phyloP scores from a whole-genome alignment of 2,888 invertebrate genomes.

The Laothoe populi region DNA sequence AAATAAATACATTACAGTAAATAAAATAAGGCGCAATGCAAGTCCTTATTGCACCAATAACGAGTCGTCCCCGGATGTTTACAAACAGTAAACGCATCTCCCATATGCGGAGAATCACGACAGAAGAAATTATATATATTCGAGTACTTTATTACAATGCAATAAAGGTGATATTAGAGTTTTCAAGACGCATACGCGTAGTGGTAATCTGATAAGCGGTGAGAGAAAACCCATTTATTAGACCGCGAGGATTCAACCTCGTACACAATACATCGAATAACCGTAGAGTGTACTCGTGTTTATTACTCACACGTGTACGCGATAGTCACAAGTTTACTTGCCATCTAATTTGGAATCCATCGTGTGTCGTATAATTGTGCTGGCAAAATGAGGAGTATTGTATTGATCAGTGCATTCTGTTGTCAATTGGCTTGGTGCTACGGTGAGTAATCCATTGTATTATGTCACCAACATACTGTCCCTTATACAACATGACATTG shows the following conservation, averaged over 20 bases:
- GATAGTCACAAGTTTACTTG: constrained; percentile 43
- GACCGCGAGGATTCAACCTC: constrained; percentile 43
- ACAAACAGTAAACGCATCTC: constrained; percentile 34
- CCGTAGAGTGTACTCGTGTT: constrained; percentile 49
- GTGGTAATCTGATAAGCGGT: constrained; percentile 48
- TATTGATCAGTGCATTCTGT: constrained; percentile 54
- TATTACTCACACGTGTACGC: constrained; percentile 32
- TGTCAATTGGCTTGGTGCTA: constrained; percentile 52
- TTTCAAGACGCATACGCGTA: neutral
- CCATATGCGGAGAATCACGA: constrained; percentile 28
- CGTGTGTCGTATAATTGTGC: constrained; percentile 31
- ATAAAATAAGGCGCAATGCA: neutral
- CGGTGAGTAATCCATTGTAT: constrained; percentile 46
- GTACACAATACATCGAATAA: constrained; percentile 47
- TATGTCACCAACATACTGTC: constrained; percentile 8
- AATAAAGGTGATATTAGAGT: constrained; percentile 19
- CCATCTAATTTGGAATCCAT: constrained; percentile 35
- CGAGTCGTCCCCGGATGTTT: constrained; percentile 43
- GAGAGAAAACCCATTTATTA: constrained; percentile 53
- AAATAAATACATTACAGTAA: neutral
- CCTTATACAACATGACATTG: neutral
- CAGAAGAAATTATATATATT: neutral
- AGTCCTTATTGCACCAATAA: constrained; percentile 14
- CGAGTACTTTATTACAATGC: constrained; percentile 30
- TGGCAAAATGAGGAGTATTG: constrained; percentile 57